Evolutionary conservation across 2,888 invertebrate species (phyloP).

Genomic region (Nasonovia ribisnigri): DNA sequence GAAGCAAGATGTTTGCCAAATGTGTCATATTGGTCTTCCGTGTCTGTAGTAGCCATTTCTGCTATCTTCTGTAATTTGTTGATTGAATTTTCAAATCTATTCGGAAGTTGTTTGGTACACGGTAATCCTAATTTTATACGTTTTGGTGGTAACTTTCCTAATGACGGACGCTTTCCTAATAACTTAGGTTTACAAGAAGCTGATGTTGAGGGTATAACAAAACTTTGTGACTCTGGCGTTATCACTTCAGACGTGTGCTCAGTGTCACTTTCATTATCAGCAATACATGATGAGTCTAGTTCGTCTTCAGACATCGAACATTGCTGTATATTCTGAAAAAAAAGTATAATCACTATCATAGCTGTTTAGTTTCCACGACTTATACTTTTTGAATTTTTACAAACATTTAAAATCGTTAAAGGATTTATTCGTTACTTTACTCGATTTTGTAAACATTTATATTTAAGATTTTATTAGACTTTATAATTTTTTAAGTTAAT

Average conservation of each 20-base stretch:
- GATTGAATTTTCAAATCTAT: constrained; percentile 36
- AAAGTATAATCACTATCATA: constrained; percentile 14
- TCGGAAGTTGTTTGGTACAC: constrained; percentile 23
- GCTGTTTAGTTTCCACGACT: constrained; percentile 24
- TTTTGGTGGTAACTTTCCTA: constrained; percentile 26
- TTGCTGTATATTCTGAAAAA: constrained; percentile 30
- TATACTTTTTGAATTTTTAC: constrained; percentile 42
- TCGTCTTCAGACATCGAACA: constrained; percentile 35
- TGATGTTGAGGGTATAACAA: constrained; percentile 37
- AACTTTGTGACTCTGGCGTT: constrained; percentile 29
- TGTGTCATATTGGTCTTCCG: constrained; percentile 32
- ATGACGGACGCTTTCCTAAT: constrained; percentile 24
- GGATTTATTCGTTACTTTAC: constrained; percentile 23
- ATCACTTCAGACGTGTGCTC: constrained; percentile 27
- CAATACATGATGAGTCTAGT: constrained; percentile 37
- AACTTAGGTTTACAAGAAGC: constrained; percentile 35
- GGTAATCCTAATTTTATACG: constrained; percentile 36
- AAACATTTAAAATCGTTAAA: background rate
- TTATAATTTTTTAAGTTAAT: constrained; percentile 25
- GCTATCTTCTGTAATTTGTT: constrained; percentile 42
- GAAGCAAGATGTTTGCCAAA: constrained; percentile 19
- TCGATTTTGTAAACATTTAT: constrained; percentile 36
- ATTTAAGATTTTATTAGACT: constrained; percentile 29
- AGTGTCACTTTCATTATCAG: constrained; percentile 33
- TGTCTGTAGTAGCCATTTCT: constrained; percentile 23